Base-by-base conservation (phyloP, 2,888 invertebrate genomes). In the Lypha dubia region DNA sequence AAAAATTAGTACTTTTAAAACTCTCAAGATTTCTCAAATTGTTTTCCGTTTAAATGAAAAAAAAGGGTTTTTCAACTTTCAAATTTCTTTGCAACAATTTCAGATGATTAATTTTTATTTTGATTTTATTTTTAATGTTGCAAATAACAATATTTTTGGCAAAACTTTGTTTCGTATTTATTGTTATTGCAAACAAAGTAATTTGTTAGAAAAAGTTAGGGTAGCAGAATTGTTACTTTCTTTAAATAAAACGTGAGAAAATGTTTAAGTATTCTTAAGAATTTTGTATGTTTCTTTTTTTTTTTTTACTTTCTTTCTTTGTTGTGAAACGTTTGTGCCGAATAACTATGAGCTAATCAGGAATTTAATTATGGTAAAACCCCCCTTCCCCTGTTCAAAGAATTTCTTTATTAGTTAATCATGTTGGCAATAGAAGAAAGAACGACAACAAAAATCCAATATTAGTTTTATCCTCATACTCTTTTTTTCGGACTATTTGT, bases 81-180 rank as follows among this genome's bases (percentile, higher is more conserved):
- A 65, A 71, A 49, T 77, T 49, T 81, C n/a, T 73, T 51, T 28
- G 53, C 44, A 41, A 28, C 46, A 73, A 71, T 81, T 81, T 65
- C 74, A 70, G 76, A 82, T 87, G 84, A 87, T 86, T 84, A 86
- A 87, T 86, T 86, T 86, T 68, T 86, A 75, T 83, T 87, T 86
- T 87, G 85, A 84, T 81, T 79, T 80, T 17, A 13, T 38, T 73
- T 63, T 77, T 70, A 80, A 73, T 62, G 49, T 32, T 58, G 58
- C 44, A 41, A 71, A 75, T 75, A 75, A 65, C 77, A 86, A 86
- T 86, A 86, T 76, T 86, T 80, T 80, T 85, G 67, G 77, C 76
- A 53, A 73, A 82, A 84, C 46, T 49, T 68, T 80, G n/a, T 65
- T 58, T 79, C 46, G 67, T 53, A 84, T 73, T 82, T 80, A 65